Percentiles rank a stretch among this genome's conserved stretches.
Evolutionary conservation across 64 coral and sea anemone genomes (phyloP).

Genomic region (Cladopsammia gracilis): DNA sequence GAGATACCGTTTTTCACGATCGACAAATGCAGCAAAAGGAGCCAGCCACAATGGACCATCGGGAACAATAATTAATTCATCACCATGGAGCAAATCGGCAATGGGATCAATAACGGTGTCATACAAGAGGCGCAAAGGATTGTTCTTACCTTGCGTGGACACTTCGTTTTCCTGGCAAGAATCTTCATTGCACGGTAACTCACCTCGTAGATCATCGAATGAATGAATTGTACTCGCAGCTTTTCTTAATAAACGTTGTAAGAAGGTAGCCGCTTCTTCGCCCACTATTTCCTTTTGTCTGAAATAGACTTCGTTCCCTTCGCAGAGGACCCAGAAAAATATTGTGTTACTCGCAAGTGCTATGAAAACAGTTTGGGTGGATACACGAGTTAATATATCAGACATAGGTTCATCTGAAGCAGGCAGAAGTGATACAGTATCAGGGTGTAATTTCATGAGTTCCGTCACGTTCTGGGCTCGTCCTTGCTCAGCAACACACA

Average conservation of each 20-base stretch:
- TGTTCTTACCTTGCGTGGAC: background rate
- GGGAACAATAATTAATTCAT: slow-evolving; percentile 52
- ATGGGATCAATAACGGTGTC: too few relatives aligned
- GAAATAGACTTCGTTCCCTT: too few relatives aligned
- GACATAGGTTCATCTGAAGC: too few relatives aligned
- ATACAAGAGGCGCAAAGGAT: background rate
- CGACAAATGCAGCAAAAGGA: background rate
- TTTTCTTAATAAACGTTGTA: background rate
- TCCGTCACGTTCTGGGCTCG: too few relatives aligned
- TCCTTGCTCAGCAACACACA: background rate
- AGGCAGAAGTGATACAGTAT: background rate
- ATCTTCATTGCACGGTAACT: background rate
- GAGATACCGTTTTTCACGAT: background rate
- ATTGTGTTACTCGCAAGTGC: too few relatives aligned
- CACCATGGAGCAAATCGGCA: background rate
- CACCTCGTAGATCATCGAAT: background rate
- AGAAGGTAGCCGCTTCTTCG: too few relatives aligned
- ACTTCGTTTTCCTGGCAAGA: background rate
- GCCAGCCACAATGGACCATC: slow-evolving; percentile 35
- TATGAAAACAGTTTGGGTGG: too few relatives aligned
- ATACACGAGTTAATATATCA: too few relatives aligned
- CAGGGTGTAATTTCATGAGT: background rate
- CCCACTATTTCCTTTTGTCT: too few relatives aligned
- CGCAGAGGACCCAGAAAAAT: too few relatives aligned
- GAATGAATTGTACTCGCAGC: background rate